Conservation (phyloP, 2,888 invertebrate species). For the Thymelicus acteon region DNA sequence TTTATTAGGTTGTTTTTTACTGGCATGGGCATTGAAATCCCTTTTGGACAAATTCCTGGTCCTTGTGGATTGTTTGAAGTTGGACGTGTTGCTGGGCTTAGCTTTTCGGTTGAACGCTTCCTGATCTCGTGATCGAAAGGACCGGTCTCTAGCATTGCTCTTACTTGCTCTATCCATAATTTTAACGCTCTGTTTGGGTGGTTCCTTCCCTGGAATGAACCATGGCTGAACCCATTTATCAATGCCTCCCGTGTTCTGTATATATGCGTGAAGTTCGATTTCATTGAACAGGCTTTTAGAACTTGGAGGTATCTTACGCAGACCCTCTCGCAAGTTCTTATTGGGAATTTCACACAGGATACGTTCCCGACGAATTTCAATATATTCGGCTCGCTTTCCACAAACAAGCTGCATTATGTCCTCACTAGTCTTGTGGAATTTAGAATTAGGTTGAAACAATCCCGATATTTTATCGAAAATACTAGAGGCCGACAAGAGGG, state of each 20-base stretch:
- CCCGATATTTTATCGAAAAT: constrained; percentile 38
- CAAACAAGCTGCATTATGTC: constrained; percentile 40
- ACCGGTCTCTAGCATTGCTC: not conserved
- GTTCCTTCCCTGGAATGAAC: not conserved
- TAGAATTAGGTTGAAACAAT: constrained; percentile 24
- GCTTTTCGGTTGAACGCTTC: not conserved
- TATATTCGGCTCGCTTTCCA: not conserved
- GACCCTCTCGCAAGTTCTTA: constrained; percentile 34
- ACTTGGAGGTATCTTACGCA: constrained; percentile 38
- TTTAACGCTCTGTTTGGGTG: not conserved
- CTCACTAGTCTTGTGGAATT: constrained; percentile 35
- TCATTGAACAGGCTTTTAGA: constrained; percentile 21
- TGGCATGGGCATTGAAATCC: not conserved
- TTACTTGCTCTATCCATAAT: not conserved
- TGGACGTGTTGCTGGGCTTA: no score
- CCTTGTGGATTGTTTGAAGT: not conserved
- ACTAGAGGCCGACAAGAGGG: not conserved
- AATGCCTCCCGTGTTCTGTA: constrained; percentile 12
- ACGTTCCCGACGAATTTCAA: no score
- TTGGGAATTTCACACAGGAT: constrained; percentile 23
- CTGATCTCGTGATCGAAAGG: constrained; percentile 8
- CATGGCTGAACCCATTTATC: constrained; percentile 11
- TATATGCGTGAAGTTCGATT: not conserved
- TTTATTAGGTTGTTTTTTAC: constrained; percentile 1
- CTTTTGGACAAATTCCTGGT: not conserved